Conservation (phyloP, 2,888 invertebrate genomes). For the Palloptera scutellata region DNA sequence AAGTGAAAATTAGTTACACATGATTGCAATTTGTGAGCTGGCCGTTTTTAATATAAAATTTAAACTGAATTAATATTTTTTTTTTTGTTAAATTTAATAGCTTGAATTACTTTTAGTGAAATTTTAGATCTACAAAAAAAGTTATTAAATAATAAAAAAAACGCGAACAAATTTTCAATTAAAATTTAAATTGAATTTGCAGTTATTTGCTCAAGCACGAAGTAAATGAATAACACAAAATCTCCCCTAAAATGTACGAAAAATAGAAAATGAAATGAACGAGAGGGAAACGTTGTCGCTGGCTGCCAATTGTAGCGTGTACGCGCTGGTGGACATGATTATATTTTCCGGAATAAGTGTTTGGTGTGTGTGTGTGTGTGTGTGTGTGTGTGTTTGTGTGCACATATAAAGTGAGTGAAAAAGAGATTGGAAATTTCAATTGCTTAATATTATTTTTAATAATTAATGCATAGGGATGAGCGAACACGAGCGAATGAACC, state of each 20-base stretch:
- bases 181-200: slow-evolving; percentile 38
- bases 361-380: background rate
- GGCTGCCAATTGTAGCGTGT: slow-evolving; percentile 1
- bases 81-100: too few relatives aligned
- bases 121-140: too few relatives aligned
- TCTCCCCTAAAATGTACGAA: background rate
- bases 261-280: background rate
- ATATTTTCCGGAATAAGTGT: background rate
- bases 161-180: slow-evolving; percentile 23
- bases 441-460: slow-evolving; percentile 42
- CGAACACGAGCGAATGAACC: slow-evolving; percentile 4
- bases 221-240: background rate
- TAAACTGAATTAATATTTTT: too few relatives aligned
- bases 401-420: slow-evolving; percentile 7
- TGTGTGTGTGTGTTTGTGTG: background rate
- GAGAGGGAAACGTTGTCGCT: background rate
- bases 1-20: too few relatives aligned
- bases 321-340: background rate
- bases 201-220: slow-evolving; percentile 33
- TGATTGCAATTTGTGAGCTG: too few relatives aligned
- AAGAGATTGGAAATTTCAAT: slow-evolving; percentile 39
- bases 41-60: too few relatives aligned
- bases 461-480: slow-evolving; percentile 36
- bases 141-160: too few relatives aligned
- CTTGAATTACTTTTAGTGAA: too few relatives aligned